These are phyloP conservation scores for Eupithecia pulchellata DNA, from an alignment of 2,888 invertebrate species.

Conservation along the genomic window DNA sequence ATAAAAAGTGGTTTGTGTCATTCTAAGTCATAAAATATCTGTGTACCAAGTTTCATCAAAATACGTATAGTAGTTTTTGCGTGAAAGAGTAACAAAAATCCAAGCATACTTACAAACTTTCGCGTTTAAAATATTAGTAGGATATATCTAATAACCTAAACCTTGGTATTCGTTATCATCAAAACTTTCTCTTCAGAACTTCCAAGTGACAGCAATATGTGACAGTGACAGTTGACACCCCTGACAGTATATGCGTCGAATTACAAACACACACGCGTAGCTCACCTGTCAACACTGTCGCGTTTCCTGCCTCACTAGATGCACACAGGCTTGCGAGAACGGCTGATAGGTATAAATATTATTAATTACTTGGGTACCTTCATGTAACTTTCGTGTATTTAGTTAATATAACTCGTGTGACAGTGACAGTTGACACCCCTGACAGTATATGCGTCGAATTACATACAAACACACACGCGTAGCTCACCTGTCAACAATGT, in stretches of 20 bases:
- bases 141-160: too few relatives aligned
- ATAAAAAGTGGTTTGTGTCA: too few relatives aligned
- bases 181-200: conserved; percentile 1
- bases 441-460: conserved; percentile 45
- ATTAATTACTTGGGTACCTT: background rate
- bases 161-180: background rate
- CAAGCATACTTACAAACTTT: too few relatives aligned
- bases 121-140: too few relatives aligned
- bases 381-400: too few relatives aligned
- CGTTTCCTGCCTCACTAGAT: conserved; percentile 47
- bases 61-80: too few relatives aligned
- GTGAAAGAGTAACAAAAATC: too few relatives aligned
- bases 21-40: too few relatives aligned
- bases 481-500: conserved; percentile 56
- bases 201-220: conserved; percentile 27
- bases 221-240: conserved; percentile 43
- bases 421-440: conserved; percentile 47
- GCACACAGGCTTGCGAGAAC: conserved; percentile 9
- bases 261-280: conserved; percentile 51
- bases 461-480: conserved; percentile 50
- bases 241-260: conserved; percentile 47
- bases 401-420: too few relatives aligned
- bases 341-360: conserved; percentile 8
- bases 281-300: conserved; percentile 55
- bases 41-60: too few relatives aligned